Base-by-base conservation (phyloP, 2,113 vertebrate genomes). In the Actenoides lindsayi region DNA sequence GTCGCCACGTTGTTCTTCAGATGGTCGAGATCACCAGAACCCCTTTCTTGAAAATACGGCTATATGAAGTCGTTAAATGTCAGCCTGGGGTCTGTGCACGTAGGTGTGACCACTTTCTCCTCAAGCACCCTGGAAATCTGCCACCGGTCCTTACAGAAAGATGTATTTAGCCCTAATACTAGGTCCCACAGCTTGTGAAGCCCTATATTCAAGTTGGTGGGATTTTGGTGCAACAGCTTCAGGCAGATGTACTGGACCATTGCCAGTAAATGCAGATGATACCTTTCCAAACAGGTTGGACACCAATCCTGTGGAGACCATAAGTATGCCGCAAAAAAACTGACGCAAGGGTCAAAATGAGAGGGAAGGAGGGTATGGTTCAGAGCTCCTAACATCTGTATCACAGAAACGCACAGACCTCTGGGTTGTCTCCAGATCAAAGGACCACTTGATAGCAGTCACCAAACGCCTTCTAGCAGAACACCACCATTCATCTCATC, bases 351-450 rank as follows among this genome's bases (percentile, higher is more conserved):
- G 35, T 65, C 39, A 93, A 92, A 84, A 87, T 41, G 46, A 82
- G 42, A 57, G 18, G 28, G 57, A 84, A 93, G 39, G 19, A 83
- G 31, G n/a, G 51, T 30, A 83, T 57, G 50, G 91, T 31, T 33
- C 65, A 78, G 65, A 87, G 27, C 60, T 76, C 62, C 78, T 79
- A 37, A 84, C 94, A 97, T 96, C 95, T 97, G 91, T 69, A 73
- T 28, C 0, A 5, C 94, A 96, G 91, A 95, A 79, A 70, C 76
- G 41, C 62, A 82, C n/a, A 67, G 84, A 94, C 91, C 70, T 91
- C 81, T 53, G 18, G 39, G 39, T 41, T 79, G 44, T 79, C 74
- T 96, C 65, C 78, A 94, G 94, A 95, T 96, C 96, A 97, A 96
- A 96, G 74, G 63, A 91, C 35, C 70, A 64, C 39, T 95, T 83